A percentile compares a stretch with the other conserved stretches of the same genome.
phyloP scores from a whole-genome alignment of 1,140 invertebrate genomes.

The Hycleus phaleratus region DNA sequence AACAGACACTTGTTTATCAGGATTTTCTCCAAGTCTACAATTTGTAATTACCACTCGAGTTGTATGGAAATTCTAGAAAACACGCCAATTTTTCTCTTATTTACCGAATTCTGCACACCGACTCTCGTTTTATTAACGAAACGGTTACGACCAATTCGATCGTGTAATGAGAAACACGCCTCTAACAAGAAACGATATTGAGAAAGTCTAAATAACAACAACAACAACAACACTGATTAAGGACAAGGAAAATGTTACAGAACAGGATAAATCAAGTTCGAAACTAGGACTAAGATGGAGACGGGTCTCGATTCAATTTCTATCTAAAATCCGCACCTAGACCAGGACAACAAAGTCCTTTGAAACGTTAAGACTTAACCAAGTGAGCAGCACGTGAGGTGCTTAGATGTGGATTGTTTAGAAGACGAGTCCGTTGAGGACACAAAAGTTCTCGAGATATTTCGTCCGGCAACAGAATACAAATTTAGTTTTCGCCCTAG shows the following conservation, averaged over 20 bases:
- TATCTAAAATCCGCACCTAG: slow-evolving; percentile 1
- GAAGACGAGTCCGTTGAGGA: slow-evolving; percentile 17
- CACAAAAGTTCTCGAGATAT: slow-evolving; percentile 22
- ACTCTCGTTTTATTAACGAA: too few relatives aligned
- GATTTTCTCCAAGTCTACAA: neutral
- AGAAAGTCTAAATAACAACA: too few relatives aligned
- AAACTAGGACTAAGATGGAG: neutral
- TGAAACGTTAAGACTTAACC: slow-evolving; percentile 13
- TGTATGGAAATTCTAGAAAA: too few relatives aligned
- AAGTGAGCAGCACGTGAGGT: slow-evolving; percentile 14
- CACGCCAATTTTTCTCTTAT: too few relatives aligned
- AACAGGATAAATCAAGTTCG: slow-evolving; percentile 13
- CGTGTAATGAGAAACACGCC: too few relatives aligned
- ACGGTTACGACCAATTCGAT: too few relatives aligned
- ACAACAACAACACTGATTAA: too few relatives aligned
- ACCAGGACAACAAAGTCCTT: slow-evolving; percentile 11
- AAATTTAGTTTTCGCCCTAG: slow-evolving; percentile 4
- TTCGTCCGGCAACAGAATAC: slow-evolving; percentile 16
- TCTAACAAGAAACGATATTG: too few relatives aligned
- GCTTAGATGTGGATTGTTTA: slow-evolving; percentile 8
- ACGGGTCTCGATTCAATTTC: slow-evolving; percentile 13
- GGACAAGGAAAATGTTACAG: neutral
- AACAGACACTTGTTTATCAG: too few relatives aligned
- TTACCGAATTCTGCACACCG: too few relatives aligned
- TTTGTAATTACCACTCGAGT: slow-evolving; percentile 6